A percentile compares a stretch with the other conserved stretches of the same genome.
Conservation (phyloP, 2,113 vertebrate species). For the Epinephelus moara region DNA sequence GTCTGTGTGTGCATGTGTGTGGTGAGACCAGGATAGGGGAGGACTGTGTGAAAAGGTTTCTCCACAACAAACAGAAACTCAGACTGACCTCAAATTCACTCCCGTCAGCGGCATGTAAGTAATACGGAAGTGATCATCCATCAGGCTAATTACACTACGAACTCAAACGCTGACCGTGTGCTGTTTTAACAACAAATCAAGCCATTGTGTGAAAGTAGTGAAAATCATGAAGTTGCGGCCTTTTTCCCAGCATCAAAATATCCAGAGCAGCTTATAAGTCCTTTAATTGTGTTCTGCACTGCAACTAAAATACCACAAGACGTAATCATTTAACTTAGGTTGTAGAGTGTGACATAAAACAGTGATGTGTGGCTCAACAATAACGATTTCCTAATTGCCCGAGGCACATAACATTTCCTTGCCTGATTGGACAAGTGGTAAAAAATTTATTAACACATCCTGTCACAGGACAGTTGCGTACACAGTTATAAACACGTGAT, state of each 20-base stretch:
- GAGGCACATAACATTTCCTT: too few relatives aligned
- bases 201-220: neutral
- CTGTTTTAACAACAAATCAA: conserved; percentile 1
- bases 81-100: conserved; percentile 48
- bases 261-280: neutral
- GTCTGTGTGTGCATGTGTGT: conserved; percentile 22
- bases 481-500: neutral
- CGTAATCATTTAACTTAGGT: too few relatives aligned
- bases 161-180: conserved; percentile 2
- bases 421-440: too few relatives aligned
- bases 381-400: too few relatives aligned
- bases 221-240: neutral
- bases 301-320: neutral
- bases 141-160: neutral
- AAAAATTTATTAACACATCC: too few relatives aligned
- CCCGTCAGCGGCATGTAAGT: conserved; percentile 27
- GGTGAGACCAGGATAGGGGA: conserved; percentile 24
- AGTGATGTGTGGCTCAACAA: too few relatives aligned
- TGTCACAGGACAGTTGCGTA: neutral
- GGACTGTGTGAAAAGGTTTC: conserved; percentile 53
- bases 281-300: neutral
- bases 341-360: too few relatives aligned
- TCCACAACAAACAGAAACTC: conserved; percentile 59
- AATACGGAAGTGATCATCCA: conserved; percentile 5
- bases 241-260: neutral